Percentiles rank a stretch among this genome's conserved stretches.
Evolutionary conservation across 2,888 invertebrate genomes (phyloP).

Genomic region (Venustoraphidia nigricollis): DNA sequence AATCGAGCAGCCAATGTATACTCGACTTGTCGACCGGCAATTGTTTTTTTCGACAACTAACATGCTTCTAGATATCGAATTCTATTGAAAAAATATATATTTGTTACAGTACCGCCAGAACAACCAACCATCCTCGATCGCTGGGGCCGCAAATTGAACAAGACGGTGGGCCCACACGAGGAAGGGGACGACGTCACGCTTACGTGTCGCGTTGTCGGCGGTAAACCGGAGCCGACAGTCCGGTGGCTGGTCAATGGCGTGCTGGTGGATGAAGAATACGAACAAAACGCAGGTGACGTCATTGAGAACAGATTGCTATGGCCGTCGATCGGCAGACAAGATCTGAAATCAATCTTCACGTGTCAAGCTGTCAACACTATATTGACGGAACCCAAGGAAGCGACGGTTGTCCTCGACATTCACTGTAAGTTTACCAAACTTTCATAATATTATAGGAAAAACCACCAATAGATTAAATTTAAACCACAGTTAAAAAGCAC

Average conservation of each 20-base stretch:
- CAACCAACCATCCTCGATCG: constrained; percentile 73
- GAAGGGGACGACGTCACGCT: constrained; percentile 74
- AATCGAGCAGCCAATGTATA: too few species aligned
- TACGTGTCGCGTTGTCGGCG: constrained; percentile 75
- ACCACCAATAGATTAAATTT: background rate
- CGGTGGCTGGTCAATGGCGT: constrained; percentile 72
- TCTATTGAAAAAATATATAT: background rate
- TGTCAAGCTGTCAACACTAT: constrained; percentile 78
- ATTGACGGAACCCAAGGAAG: constrained; percentile 63
- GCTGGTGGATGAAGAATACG: constrained; percentile 66
- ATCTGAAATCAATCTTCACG: constrained; percentile 74
- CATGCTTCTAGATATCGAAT: too few species aligned
- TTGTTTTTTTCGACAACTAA: too few species aligned
- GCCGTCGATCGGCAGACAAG: constrained; percentile 58
- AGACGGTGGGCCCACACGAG: constrained; percentile 68
- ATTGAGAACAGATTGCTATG: constrained; percentile 69
- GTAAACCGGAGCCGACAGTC: constrained; percentile 69
- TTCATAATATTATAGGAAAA: constrained; percentile 9
- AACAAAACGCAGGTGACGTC: constrained; percentile 71
- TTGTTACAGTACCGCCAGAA: constrained; percentile 68
- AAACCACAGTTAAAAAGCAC: background rate
- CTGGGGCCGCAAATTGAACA: constrained; percentile 69
- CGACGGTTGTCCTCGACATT: constrained; percentile 60
- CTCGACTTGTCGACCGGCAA: too few species aligned
- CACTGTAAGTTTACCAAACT: constrained; percentile 46